Percentiles rank a stretch among this genome's conserved stretches.
These are phyloP conservation scores for Syngnathus scovelli DNA, from an alignment of 2,113 vertebrate species.

Conservation along the genomic window DNA sequence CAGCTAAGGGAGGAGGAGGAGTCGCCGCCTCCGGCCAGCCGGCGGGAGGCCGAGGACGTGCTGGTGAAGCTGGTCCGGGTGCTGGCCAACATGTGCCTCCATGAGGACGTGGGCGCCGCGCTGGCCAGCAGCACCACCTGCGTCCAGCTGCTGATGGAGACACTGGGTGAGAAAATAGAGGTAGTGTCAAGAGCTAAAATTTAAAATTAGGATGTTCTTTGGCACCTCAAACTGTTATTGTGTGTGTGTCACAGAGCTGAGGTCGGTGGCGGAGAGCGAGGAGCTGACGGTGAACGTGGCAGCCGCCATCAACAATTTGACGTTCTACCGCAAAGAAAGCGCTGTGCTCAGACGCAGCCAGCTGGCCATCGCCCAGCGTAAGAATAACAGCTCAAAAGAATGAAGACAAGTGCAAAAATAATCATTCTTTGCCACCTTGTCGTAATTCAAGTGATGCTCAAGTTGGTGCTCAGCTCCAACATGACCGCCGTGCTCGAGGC, in stretches of 20 bases:
- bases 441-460: conserved; percentile 45
- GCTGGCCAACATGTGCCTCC: conserved; percentile 85
- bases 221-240: conserved; percentile 31
- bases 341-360: conserved; percentile 70
- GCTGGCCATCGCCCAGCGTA: conserved; percentile 80
- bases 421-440: not conserved
- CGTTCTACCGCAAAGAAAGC: conserved; percentile 79
- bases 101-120: conserved; percentile 70
- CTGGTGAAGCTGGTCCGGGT: conserved; percentile 88
- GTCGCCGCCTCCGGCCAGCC: conserved; percentile 11
- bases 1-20: conserved; percentile 47
- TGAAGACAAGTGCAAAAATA: not conserved
- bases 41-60: conserved; percentile 77
- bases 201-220: conserved; percentile 55
- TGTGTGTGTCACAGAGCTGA: conserved; percentile 71
- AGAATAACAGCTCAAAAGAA: conserved; percentile 32
- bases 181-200: not conserved
- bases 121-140: conserved; percentile 68
- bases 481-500: conserved; percentile 55
- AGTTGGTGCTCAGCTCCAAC: conserved; percentile 57
- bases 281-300: conserved; percentile 83
- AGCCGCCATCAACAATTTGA: conserved; percentile 87
- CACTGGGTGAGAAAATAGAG: conserved; percentile 73
- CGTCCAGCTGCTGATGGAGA: conserved; percentile 75
- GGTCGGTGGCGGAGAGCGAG: conserved; percentile 77